A percentile compares a stretch with the other conserved stretches of the same genome.
phyloP scores from a whole-genome alignment of 2,113 vertebrate species.

The Ptyas mucosa region DNA sequence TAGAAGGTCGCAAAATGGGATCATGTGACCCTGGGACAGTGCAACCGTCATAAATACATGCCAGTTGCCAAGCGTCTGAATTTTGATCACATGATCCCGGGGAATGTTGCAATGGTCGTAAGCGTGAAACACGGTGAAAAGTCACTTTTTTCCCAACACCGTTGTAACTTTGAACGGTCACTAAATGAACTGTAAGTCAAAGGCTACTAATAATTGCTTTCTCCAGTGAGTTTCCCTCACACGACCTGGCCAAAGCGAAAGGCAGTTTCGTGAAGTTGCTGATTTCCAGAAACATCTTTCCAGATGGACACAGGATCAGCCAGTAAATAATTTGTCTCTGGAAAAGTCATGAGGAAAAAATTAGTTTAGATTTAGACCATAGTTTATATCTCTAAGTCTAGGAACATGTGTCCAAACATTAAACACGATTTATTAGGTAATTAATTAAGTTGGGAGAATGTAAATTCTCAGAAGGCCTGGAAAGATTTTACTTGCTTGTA shows the following conservation, averaged over 20 bases:
- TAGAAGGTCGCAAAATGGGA: too few species aligned
- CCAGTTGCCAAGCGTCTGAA: too few species aligned
- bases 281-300: background rate
- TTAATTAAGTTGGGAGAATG: background rate
- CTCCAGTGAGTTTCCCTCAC: background rate
- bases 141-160: too few species aligned
- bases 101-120: too few species aligned
- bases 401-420: background rate
- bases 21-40: too few species aligned
- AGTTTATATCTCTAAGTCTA: background rate
- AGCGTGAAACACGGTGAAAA: too few species aligned
- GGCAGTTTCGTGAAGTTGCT: background rate
- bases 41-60: too few species aligned
- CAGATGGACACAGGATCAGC: background rate
- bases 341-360: background rate
- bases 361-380: background rate
- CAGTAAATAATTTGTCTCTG: background rate
- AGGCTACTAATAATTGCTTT: background rate
- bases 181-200: too few species aligned
- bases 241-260: background rate
- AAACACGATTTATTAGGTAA: background rate
- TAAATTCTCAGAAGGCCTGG: background rate
- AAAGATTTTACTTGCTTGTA: background rate
- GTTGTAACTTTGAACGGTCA: too few species aligned
- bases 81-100: too few species aligned